Base-by-base conservation (phyloP, 2,113 vertebrate genomes). In the Podarcis raffonei region DNA sequence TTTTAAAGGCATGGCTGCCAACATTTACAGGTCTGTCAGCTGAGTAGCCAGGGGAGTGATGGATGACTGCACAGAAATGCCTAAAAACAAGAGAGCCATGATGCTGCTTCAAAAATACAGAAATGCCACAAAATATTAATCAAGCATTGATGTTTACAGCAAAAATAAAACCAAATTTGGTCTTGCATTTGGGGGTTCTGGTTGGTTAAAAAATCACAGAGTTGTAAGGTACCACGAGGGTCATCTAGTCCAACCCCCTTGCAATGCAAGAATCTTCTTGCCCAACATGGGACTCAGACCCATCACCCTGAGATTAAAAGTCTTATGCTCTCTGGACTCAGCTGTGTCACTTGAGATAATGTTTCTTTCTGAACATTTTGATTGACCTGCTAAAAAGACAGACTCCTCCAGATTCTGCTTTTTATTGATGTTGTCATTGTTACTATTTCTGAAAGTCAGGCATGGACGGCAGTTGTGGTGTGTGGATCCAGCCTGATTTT, bases 1-100 rank as follows among this genome's bases (percentile, higher is more conserved):
- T 92, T 68, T 85, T 42, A 90, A 91, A 72, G 9, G 2, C 32
- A 83, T 78, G 48, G 48, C 48, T 35, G 78, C 53, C 79, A 90
- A 80, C 12, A 9, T 92, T 89, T 62, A 76, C 12, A 57, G 62
- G n/a, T 5, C 20, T 91, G 1, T 89, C 57, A 93, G 77, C 42
- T 30, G 32, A 57, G 59, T 86, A 62, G 53, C 23, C 88, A 85
- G 84, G 90, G 59, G 68, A 85, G 88, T 87, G 42, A 23, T 80
- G 83, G 72, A 86, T 32, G 85, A 69, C 25, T 83, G 37, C 57
- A 77, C 72, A 77, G 57, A 39, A 65, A 86, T 65, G 13, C 71
- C 69, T 66, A 32, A 69, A 18, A 86, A 81, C 37, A 66, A 20
- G 37, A 66, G 57, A 88, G 57, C 53, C 86, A 82, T 35, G 57